A percentile compares a stretch with the other conserved stretches of the same genome.
Conservation (phyloP, 2,888 invertebrate species). For the Hydrotaea cyrtoneurina region DNA sequence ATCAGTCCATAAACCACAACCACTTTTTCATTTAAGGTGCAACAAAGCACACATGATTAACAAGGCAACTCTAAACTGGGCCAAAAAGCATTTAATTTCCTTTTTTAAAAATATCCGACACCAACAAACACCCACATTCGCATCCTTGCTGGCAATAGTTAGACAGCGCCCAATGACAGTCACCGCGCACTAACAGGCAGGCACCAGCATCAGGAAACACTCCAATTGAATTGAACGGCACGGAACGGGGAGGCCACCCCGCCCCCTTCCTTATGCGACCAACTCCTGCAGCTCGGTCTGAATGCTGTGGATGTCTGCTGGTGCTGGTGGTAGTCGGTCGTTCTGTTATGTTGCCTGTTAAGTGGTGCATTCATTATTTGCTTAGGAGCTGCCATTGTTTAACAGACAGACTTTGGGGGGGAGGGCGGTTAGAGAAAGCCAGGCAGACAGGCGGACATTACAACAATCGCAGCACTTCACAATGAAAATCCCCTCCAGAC, state of each 20-base stretch:
- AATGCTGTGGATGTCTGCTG: too few relatives aligned
- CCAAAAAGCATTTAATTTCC: slow-evolving; percentile 59
- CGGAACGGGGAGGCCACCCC: slow-evolving; percentile 11
- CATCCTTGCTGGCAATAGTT: not conserved
- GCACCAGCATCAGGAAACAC: slow-evolving; percentile 45
- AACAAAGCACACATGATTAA: slow-evolving; percentile 59
- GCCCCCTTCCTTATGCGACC: too few relatives aligned
- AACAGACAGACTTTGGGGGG: too few relatives aligned
- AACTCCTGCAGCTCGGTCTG: too few relatives aligned
- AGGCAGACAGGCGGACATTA: slow-evolving; percentile 8
- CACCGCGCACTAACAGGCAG: too few relatives aligned
- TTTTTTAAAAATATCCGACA: slow-evolving; percentile 28
- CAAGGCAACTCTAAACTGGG: slow-evolving; percentile 46
- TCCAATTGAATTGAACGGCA: slow-evolving; percentile 47
- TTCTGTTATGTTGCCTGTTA: slow-evolving; percentile 16
- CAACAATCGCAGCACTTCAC: slow-evolving; percentile 34
- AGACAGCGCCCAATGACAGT: not conserved
- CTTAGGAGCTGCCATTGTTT: slow-evolving; percentile 38
- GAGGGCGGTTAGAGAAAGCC: not conserved
- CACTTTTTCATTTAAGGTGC: slow-evolving; percentile 43
- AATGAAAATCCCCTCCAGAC: slow-evolving; percentile 26
- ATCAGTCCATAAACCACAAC: too few relatives aligned
- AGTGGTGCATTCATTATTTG: not conserved
- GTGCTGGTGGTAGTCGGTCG: not conserved
- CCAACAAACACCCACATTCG: not conserved